These are phyloP conservation scores for Lytechinus pictus DNA, from an alignment of 35 echinoderm and acorn worm species.

Conservation along the genomic window DNA sequence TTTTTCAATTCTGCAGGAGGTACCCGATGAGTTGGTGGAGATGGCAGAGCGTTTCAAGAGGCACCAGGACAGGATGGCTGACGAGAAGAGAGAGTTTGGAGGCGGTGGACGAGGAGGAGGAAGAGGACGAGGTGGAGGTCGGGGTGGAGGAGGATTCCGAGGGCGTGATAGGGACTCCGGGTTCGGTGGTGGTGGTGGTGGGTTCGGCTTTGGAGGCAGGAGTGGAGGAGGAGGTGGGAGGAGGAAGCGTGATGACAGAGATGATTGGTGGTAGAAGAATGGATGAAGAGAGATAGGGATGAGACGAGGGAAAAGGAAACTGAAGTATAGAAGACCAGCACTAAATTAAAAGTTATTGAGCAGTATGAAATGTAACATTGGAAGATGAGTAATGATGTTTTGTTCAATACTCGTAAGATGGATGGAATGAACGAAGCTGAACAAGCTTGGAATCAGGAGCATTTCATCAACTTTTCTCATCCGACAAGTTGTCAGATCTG, in stretches of 20 bases:
- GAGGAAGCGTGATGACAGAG: not conserved
- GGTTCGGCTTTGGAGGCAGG: conserved; percentile 35
- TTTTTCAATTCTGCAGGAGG: conserved; percentile 50
- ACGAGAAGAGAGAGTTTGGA: not conserved
- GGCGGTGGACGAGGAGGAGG: not conserved
- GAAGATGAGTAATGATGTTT: too few relatives aligned
- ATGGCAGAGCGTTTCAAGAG: conserved; percentile 62
- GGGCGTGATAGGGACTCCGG: conserved; percentile 22
- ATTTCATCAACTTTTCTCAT: too few relatives aligned
- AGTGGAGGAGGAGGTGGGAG: conserved; percentile 19
- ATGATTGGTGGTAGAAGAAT: not conserved
- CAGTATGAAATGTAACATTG: too few relatives aligned
- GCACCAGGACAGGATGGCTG: conserved; percentile 46
- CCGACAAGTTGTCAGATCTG: too few relatives aligned
- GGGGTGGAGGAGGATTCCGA: conserved; percentile 5
- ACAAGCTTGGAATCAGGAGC: too few relatives aligned
- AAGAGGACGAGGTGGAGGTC: not conserved
- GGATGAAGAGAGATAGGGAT: not conserved
- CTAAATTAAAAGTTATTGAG: too few relatives aligned
- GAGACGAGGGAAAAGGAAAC: not conserved
- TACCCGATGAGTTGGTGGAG: conserved; percentile 62
- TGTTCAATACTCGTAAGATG: too few relatives aligned
- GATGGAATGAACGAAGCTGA: too few relatives aligned
- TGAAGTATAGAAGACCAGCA: not conserved
- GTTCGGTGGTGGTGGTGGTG: conserved; percentile 45